Evolutionary conservation across 2,113 vertebrate species (phyloP).

Genomic region (Eudorcas thomsonii): DNA sequence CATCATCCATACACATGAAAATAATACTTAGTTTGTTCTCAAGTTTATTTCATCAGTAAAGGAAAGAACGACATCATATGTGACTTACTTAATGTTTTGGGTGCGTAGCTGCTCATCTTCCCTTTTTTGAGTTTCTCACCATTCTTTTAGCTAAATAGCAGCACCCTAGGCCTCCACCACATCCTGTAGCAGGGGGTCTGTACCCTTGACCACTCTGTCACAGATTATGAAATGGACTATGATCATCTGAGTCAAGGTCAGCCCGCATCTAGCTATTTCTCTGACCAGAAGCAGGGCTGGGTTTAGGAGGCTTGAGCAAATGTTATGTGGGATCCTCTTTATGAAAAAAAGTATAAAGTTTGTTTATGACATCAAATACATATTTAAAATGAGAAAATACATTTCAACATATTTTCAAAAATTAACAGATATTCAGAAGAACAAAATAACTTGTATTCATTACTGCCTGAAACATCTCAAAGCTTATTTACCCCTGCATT

Average conservation of each 20-base stretch:
- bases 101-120: rapidly evolving
- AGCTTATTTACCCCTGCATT: neutral
- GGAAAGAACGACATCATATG: rapidly evolving
- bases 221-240: neutral
- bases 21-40: neutral
- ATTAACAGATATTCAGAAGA: neutral
- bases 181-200: rapidly evolving
- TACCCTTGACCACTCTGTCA: neutral
- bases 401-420: neutral
- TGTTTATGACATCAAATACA: neutral
- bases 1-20: neutral
- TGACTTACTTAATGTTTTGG: neutral
- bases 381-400: neutral
- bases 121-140: neutral
- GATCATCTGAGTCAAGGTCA: neutral
- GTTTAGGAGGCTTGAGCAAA: no score
- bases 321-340: neutral
- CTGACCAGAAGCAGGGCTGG: neutral
- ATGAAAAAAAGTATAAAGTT: neutral
- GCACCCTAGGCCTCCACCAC: rapidly evolving
- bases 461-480: neutral
- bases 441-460: neutral
- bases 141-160: neutral
- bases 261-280: neutral
- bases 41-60: neutral